phyloP scores from a whole-genome alignment of 2,113 vertebrate genomes.

The Sylvietta virens region DNA sequence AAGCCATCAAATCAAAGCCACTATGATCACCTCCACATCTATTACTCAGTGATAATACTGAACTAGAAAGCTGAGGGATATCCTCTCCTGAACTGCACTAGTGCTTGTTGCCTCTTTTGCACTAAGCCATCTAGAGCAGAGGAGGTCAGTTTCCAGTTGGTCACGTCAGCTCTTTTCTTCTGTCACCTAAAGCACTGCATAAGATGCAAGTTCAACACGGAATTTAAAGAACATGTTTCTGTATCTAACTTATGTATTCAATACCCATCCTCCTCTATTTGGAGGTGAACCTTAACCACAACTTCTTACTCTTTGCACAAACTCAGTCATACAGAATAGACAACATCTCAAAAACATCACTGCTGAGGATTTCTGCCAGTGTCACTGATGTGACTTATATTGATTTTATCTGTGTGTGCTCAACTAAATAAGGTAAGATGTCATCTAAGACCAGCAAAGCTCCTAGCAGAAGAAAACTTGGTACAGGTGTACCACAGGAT shows the following conservation, averaged over 20 bases:
- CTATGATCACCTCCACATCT: background rate
- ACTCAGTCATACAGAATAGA: background rate
- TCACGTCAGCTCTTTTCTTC: background rate
- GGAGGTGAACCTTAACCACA: background rate
- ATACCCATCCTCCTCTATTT: background rate
- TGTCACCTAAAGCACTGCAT: background rate
- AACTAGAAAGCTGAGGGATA: background rate
- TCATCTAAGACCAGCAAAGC: background rate
- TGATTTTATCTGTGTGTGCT: background rate
- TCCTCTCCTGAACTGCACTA: background rate
- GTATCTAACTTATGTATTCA: background rate
- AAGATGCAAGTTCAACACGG: background rate
- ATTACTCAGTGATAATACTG: background rate
- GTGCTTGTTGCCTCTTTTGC: background rate
- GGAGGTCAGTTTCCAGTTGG: background rate
- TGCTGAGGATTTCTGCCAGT: background rate
- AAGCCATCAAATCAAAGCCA: background rate
- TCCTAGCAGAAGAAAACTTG: background rate
- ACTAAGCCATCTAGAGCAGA: background rate
- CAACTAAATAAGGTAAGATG: background rate
- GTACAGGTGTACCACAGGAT: background rate
- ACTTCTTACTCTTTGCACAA: background rate
- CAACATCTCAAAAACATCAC: background rate
- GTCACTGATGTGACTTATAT: background rate
- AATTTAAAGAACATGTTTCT: background rate